Evolutionary conservation across 1,140 invertebrate species (phyloP).

Genomic region (Heliconius eleuchia): DNA sequence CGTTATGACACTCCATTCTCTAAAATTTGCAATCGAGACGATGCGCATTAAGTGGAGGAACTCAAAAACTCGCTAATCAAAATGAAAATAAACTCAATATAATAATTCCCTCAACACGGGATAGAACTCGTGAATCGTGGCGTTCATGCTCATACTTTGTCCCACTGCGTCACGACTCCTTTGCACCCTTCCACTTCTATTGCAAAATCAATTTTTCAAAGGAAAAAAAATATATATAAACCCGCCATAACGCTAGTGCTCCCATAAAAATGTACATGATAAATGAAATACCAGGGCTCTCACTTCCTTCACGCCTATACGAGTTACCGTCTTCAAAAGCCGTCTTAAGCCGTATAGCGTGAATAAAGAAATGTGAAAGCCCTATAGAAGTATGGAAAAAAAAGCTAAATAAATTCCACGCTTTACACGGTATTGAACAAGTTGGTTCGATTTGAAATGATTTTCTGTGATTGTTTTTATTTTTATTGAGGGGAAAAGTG

Average conservation of each 20-base stretch:
- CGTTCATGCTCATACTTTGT: not conserved
- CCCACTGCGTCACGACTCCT: not conserved
- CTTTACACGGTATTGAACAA: conserved; percentile 21
- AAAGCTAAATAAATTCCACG: conserved; percentile 24
- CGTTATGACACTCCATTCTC: too few species aligned
- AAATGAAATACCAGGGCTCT: conserved; percentile 12
- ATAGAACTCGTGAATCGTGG: not conserved
- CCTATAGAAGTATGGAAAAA: not conserved
- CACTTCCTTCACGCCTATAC: conserved; percentile 10
- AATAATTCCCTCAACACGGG: not conserved
- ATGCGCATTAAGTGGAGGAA: fast-evolving
- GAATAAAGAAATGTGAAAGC: conserved; percentile 25
- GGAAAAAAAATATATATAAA: not conserved
- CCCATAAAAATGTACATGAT: conserved; percentile 19
- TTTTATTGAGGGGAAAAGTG: not conserved
- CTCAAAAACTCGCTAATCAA: not conserved
- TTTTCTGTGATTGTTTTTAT: conserved; percentile 16
- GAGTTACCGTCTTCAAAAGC: conserved; percentile 26
- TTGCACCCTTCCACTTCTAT: not conserved
- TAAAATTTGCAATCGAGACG: not conserved
- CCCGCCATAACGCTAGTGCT: not conserved
- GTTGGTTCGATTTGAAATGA: conserved; percentile 17
- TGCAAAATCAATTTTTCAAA: not conserved
- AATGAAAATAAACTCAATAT: not conserved
- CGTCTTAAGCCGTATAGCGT: conserved; percentile 21